phyloP scores from a whole-genome alignment of 2,797 vertebrate species.

The Arrhamphus sclerolepis region DNA sequence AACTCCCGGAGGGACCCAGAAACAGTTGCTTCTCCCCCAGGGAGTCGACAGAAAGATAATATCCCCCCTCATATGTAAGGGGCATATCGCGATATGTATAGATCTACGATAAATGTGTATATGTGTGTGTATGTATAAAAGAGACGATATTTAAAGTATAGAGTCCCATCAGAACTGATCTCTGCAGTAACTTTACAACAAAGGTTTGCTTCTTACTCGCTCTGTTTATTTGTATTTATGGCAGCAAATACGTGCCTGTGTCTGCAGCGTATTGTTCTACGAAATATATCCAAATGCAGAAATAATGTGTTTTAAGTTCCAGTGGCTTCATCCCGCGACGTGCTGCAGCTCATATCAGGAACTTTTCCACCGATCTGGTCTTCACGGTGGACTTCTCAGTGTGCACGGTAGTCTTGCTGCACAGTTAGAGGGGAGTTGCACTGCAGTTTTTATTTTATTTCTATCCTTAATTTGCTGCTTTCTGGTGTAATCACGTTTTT shows the following conservation, averaged over 20 bases:
- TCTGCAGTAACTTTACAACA: conserved; percentile 17
- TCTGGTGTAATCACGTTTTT: conserved; percentile 12
- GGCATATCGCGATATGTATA: conserved; percentile 71
- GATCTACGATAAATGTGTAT: conserved; percentile 68
- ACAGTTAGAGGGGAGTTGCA: neutral
- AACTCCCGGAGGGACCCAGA: conserved; percentile 64
- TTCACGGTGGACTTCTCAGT: no score
- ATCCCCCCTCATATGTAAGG: conserved; percentile 40
- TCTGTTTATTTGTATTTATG: conserved; percentile 62
- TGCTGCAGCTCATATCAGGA: conserved; percentile 14
- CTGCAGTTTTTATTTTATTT: conserved; percentile 21
- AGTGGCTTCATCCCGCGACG: neutral
- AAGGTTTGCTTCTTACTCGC: conserved; percentile 31
- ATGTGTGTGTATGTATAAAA: conserved; percentile 72
- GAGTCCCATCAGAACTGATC: conserved; percentile 43
- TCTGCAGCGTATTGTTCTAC: conserved; percentile 54
- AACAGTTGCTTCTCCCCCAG: conserved; percentile 70
- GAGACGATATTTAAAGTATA: conserved; percentile 70
- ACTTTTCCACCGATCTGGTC: conserved; percentile 20
- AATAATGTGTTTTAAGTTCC: conserved; percentile 37
- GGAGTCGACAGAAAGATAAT: conserved; percentile 86
- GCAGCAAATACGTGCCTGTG: conserved; percentile 63
- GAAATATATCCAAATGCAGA: conserved; percentile 57
- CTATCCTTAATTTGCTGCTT: conserved; percentile 11
- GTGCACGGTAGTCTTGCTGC: no score